Conservation (phyloP, 2,113 vertebrate genomes). For the Zapornia atra region DNA sequence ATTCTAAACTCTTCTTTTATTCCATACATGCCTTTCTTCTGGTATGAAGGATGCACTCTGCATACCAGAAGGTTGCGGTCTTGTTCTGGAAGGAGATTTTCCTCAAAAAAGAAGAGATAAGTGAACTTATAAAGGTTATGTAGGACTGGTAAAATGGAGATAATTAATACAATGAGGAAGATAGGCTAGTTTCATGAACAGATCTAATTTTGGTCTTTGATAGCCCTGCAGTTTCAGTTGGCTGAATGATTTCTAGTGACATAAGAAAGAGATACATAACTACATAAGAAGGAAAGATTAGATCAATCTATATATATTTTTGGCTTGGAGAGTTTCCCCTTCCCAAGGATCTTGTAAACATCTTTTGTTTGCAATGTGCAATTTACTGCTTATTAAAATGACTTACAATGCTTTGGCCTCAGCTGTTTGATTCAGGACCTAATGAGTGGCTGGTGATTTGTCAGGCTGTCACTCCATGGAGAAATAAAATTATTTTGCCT, state of each 20-base stretch:
- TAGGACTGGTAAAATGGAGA: background rate
- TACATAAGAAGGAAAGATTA: background rate
- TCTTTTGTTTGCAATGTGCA: background rate
- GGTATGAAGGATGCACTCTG: background rate
- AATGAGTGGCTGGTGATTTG: constrained; percentile 38
- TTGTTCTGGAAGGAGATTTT: background rate
- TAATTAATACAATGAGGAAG: background rate
- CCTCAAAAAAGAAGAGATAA: background rate
- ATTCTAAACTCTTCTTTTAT: background rate
- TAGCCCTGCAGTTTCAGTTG: background rate
- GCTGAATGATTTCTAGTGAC: background rate
- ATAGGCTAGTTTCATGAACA: background rate
- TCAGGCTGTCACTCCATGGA: background rate
- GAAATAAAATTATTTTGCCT: constrained; percentile 28
- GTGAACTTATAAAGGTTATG: background rate
- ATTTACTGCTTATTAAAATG: constrained; percentile 8
- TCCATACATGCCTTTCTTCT: background rate
- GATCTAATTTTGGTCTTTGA: background rate
- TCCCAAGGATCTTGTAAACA: background rate
- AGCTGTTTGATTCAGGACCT: constrained; percentile 44
- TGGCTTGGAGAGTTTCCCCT: background rate
- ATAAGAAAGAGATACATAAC: background rate
- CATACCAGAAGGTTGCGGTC: background rate
- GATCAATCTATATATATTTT: background rate
- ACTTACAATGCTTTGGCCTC: background rate